phyloP scores from a whole-genome alignment of 2,888 invertebrate genomes.

The Drosophila affinis region DNA sequence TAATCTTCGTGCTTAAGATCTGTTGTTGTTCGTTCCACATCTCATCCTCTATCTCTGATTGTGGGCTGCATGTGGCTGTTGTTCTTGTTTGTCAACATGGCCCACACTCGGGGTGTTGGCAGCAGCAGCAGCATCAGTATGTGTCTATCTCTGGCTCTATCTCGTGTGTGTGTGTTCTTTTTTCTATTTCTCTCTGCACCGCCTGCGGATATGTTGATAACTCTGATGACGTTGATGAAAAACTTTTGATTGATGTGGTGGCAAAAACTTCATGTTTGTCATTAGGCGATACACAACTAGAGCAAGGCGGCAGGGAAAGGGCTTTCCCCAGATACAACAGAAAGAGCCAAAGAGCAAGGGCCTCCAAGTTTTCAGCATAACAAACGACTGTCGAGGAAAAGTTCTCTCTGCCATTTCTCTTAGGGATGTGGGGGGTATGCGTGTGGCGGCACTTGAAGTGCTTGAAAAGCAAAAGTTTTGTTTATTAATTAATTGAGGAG shows the following conservation, averaged over 20 bases:
- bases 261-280: constrained; percentile 77
- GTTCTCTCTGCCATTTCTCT: constrained; percentile 19
- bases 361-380: constrained; percentile 57
- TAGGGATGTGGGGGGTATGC: not conserved
- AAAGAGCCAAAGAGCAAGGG: constrained; percentile 13
- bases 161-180: constrained; percentile 19
- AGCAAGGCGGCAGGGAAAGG: constrained; percentile 4
- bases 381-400: constrained; percentile 66
- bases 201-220: constrained; percentile 76
- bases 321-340: constrained; percentile 12
- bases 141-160: constrained; percentile 1
- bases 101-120: constrained; percentile 41
- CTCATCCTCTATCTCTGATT: not conserved
- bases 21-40: constrained; percentile 18
- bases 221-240: constrained; percentile 80
- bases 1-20: constrained; percentile 11
- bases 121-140: constrained; percentile 10
- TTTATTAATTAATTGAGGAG: constrained; percentile 75
- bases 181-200: constrained; percentile 45
- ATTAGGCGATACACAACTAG: constrained; percentile 65
- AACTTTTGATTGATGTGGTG: constrained; percentile 80
- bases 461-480: constrained; percentile 63
- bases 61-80: constrained; percentile 17
- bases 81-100: constrained; percentile 56
- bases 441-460: constrained; percentile 31